Percentiles rank a stretch among this genome's conserved stretches.
phyloP scores from a whole-genome alignment of 2,797 vertebrate genomes.

The Gadopsis bispinosus region DNA sequence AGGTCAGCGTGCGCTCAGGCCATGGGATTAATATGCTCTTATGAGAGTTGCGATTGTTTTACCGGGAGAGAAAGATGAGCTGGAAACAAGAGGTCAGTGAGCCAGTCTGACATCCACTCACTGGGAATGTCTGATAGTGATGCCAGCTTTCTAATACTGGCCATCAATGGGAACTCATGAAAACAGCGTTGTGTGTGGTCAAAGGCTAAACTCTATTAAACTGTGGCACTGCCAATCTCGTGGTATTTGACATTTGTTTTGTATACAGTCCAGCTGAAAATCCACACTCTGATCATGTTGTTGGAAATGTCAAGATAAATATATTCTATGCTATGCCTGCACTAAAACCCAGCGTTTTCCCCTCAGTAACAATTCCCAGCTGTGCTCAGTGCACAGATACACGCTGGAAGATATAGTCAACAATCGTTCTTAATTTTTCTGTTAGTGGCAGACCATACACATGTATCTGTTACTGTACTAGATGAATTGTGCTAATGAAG shows the following conservation, averaged over 20 bases:
- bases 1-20: slow-evolving; percentile 59
- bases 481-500: slow-evolving; percentile 1
- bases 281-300: slow-evolving; percentile 32
- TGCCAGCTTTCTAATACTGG: slow-evolving; percentile 64
- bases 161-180: slow-evolving; percentile 61
- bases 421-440: neutral
- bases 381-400: neutral
- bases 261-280: slow-evolving; percentile 18
- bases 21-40: slow-evolving; percentile 77
- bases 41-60: slow-evolving; percentile 70
- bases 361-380: neutral
- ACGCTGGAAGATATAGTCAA: neutral
- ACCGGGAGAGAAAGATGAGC: slow-evolving; percentile 71
- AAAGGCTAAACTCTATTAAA: slow-evolving; percentile 46
- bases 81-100: slow-evolving; percentile 73
- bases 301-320: slow-evolving; percentile 37
- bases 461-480: neutral
- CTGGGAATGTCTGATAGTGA: slow-evolving; percentile 53
- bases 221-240: slow-evolving; percentile 15
- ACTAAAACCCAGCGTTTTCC: neutral
- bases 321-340: neutral
- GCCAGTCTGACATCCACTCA: slow-evolving; percentile 65
- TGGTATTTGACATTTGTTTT: slow-evolving; percentile 42
- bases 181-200: slow-evolving; percentile 50
- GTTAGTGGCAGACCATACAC: neutral